phyloP scores from a whole-genome alignment of 2,888 invertebrate genomes.

The Xestia c-nigrum region DNA sequence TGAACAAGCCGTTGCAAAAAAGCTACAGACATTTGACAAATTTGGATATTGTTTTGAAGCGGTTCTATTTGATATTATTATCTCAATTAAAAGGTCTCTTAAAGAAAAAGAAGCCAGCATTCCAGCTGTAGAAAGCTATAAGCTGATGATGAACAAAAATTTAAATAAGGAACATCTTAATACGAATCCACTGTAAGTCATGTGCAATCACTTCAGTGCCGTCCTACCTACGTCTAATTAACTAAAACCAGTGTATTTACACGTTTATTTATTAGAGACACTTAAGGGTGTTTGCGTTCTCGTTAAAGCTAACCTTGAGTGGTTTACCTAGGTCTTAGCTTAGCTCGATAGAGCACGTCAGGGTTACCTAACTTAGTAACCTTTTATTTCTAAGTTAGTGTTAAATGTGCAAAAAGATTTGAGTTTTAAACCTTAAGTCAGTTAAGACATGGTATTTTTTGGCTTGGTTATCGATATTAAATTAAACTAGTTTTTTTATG shows the following conservation, averaged over 20 bases:
- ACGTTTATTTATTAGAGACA: constrained; percentile 72
- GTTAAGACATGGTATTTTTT: neutral
- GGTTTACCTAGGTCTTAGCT: constrained; percentile 57
- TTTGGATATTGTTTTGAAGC: neutral
- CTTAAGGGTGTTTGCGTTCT: constrained; percentile 47
- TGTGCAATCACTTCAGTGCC: constrained; percentile 58
- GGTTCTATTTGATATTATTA: neutral
- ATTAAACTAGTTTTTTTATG: neutral
- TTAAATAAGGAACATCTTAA: neutral
- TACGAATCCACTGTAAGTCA: neutral
- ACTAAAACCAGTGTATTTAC: constrained; percentile 73
- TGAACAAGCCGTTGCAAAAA: neutral
- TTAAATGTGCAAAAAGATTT: constrained; percentile 18
- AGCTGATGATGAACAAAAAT: neutral
- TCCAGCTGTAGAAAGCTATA: neutral
- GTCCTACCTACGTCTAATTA: constrained; percentile 77
- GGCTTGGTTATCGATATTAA: too few relatives aligned
- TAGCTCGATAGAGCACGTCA: constrained; percentile 52
- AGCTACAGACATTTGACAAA: neutral
- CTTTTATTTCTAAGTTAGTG: constrained; percentile 15
- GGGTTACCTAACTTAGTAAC: constrained; percentile 35
- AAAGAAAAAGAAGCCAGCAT: neutral
- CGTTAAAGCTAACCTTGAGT: constrained; percentile 61
- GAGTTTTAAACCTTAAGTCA: neutral
- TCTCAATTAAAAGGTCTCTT: neutral